Evolutionary conservation across 2,797 vertebrate species (phyloP), one percentile per base, ranked within the genome.

Genomic region (Allobates femoralis): DNA sequence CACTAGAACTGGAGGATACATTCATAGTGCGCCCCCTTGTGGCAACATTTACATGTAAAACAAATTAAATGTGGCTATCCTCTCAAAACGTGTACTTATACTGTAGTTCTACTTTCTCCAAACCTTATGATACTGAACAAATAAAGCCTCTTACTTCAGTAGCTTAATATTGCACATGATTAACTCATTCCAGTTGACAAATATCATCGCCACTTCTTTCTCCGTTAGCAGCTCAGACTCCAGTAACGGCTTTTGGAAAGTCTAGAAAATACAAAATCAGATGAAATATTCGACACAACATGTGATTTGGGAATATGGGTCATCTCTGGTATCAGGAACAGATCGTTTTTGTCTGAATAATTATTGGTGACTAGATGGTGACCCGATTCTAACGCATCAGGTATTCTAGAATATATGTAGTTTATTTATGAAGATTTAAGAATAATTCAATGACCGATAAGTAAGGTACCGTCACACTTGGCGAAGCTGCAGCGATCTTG

Each of bases 91-190:
- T 46, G 6, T 6, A 7, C 41, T 46, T 46, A 11, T 46, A 46
- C 41, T 46, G 7, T 46, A 46, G 41, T 46, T 46, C 41, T 11
- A 7, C 41, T 46, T 11, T 46, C 4, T 46, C 7, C 41, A 46
- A 46, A 7, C 5, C 8, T 58, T 23, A 7, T 8, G 21, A 23
- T 58, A 1, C 56, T 0, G 56, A 58, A 26, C 8, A 46, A 46
- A 28, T 1, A 53, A 66, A 67, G 3, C 60, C 23, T 92, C 95
- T 94, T 96, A 99, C 98, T 99, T 99, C 90, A 99, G 96, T 89
- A 99, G 95, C 88, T 99, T 99, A 93, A 99, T 98, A 95, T 99
- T 99, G 95, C 98, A 99, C 98, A 99, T 99, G 92, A 98, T 98
- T 92, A 99, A 96, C 93, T 99, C 98, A 94, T 99, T 99, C 98